Evolutionary conservation across 2,797 vertebrate species (phyloP).

Genomic region (Stomatorhinus walkeri): DNA sequence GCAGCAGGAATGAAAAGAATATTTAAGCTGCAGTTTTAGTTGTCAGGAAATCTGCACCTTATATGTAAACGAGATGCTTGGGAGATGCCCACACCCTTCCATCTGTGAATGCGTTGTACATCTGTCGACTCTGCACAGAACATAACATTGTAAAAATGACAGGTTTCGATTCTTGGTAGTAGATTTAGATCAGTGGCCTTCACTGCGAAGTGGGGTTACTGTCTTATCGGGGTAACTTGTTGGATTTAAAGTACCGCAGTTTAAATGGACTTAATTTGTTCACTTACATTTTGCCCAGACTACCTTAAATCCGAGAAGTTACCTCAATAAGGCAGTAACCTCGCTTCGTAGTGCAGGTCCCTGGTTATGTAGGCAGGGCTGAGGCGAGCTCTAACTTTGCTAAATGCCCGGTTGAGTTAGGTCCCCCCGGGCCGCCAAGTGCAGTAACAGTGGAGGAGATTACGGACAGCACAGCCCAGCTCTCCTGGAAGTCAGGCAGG

Average conservation of each 20-base stretch:
- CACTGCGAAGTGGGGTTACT: too few relatives aligned
- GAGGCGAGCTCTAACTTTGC: constrained; percentile 30
- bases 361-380: background rate
- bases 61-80: background rate
- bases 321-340: too few relatives aligned
- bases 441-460: constrained; percentile 70
- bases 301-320: too few relatives aligned
- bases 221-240: too few relatives aligned
- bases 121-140: background rate
- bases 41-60: constrained; percentile 1
- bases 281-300: too few relatives aligned
- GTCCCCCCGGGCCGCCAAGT: constrained; percentile 67
- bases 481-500: constrained; percentile 66
- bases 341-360: too few relatives aligned
- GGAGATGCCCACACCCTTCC: background rate
- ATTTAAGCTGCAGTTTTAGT: background rate
- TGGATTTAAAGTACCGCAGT: too few relatives aligned
- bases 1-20: background rate
- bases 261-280: too few relatives aligned
- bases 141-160: background rate
- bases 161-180: background rate
- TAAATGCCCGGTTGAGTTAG: constrained; percentile 53
- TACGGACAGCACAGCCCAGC: constrained; percentile 70
- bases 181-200: background rate
- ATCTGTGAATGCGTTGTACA: background rate